Conservation (phyloP, 2,888 invertebrate species). For the Tenthredo distinguenda region DNA sequence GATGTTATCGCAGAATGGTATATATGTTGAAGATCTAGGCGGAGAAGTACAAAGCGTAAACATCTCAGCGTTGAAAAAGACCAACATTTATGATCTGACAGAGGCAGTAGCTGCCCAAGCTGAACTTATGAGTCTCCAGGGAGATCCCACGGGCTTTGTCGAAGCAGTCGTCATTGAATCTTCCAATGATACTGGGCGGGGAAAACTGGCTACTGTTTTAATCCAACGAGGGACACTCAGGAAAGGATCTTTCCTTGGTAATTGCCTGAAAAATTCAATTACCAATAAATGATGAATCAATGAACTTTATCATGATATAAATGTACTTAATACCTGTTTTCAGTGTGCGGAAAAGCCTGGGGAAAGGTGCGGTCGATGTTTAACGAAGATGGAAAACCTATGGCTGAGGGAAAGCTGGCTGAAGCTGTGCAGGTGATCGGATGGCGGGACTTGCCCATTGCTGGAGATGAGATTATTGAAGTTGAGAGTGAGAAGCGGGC, state of each 20-base stretch:
- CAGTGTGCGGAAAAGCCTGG: conserved; percentile 92
- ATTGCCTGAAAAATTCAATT: not conserved
- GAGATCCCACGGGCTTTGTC: conserved; percentile 90
- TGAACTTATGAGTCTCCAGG: conserved; percentile 92
- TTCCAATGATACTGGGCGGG: conserved; percentile 84
- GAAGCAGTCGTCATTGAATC: conserved; percentile 97
- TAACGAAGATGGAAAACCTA: conserved; percentile 85
- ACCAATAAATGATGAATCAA: not conserved
- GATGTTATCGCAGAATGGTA: conserved; percentile 88
- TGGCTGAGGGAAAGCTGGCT: conserved; percentile 87
- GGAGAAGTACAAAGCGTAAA: conserved; percentile 96
- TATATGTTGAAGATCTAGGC: conserved; percentile 92
- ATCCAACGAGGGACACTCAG: conserved; percentile 83
- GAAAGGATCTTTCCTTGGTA: conserved; percentile 80
- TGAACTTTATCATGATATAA: not conserved
- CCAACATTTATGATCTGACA: conserved; percentile 87
- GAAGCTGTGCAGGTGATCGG: conserved; percentile 93
- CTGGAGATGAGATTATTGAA: conserved; percentile 93
- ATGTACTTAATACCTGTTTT: conserved; percentile 69
- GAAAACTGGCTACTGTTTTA: conserved; percentile 82
- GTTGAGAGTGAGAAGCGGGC: conserved; percentile 89
- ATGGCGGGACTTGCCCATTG: conserved; percentile 93
- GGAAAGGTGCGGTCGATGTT: conserved; percentile 91
- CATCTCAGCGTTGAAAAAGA: conserved; percentile 93
- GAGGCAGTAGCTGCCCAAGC: conserved; percentile 92